phyloP scores from a whole-genome alignment of 92 coral and sea anemone genomes.

The Phenganax stokvisi region DNA sequence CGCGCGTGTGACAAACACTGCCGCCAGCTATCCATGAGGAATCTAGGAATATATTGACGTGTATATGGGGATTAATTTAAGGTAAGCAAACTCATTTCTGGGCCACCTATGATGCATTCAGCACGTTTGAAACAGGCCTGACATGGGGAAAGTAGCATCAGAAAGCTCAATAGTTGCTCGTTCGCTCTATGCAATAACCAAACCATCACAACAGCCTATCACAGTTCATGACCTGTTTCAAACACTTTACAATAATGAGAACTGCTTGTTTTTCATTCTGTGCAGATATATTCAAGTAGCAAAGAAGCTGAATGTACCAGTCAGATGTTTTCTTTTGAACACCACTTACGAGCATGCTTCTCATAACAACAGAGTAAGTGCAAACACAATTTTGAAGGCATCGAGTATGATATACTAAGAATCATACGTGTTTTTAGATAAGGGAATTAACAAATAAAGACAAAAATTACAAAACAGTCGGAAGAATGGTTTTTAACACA shows the following conservation, averaged over 20 bases:
- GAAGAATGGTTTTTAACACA: slow-evolving; percentile 68
- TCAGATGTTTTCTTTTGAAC: slow-evolving; percentile 77
- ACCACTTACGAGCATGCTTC: slow-evolving; percentile 77
- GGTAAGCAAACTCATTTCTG: too few species aligned
- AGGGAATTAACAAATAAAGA: slow-evolving; percentile 70
- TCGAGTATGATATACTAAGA: background rate
- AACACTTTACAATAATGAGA: background rate
- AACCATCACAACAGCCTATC: too few species aligned
- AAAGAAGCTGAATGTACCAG: slow-evolving; percentile 56
- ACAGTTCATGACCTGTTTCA: too few species aligned
- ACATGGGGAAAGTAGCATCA: too few species aligned
- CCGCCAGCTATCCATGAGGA: too few species aligned
- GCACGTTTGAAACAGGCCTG: too few species aligned
- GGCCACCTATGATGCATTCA: too few species aligned
- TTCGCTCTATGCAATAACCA: too few species aligned
- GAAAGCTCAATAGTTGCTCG: too few species aligned
- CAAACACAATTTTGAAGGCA: background rate
- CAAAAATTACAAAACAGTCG: slow-evolving; percentile 65
- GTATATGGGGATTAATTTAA: too few species aligned
- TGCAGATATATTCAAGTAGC: slow-evolving; percentile 70
- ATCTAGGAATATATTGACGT: too few species aligned
- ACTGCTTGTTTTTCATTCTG: background rate
- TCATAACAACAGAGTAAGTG: slow-evolving; percentile 74
- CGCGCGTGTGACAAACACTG: background rate
- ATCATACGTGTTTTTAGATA: slow-evolving; percentile 38